Base-by-base conservation (phyloP, 2,113 vertebrate species). In the Trematomus loennbergii region DNA sequence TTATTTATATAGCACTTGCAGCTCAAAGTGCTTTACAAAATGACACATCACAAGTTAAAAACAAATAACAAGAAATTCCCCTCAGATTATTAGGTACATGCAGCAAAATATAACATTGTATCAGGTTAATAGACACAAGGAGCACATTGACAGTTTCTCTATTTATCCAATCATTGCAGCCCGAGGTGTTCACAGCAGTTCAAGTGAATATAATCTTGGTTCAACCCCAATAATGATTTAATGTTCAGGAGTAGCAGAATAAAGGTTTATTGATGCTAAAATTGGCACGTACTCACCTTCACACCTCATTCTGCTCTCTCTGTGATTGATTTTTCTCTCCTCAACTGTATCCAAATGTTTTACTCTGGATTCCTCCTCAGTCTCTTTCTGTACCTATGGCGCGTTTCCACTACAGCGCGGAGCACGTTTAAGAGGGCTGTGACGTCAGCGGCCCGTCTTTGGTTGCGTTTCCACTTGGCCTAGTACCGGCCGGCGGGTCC, bases 241-340 rank as follows among this genome's bases (percentile, higher is more conserved):
- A 3, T 61, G 53, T 61, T 12, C 0, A 6, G 12, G 18, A 59
- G 57, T 1, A 43, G 4, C 59, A 13, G 17, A 54, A 12, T 9
- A 59, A 60, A 15, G 53, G 79, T 73, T 16, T 43, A 82, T 77
- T 36, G 75, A 70, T 73, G 77, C 71, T 53, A 9, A 62, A 73
- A 81, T 59, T 33, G 57, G 36, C 43, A 61, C 29, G 2, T 20
- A 0, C 3, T 7, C 57, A 9, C 63, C 22, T 73, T 55, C 9
- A 49, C 36, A 68, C 9, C 9, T 22, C 4, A 15, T 67, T 58
- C 45, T 22, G 16, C 48, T 70, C 40, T 55, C 54, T 55, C 46
- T 16, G 2, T 4, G 67, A 78, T 58, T 46, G 77, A 83, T 78
- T 40, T 81, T 79, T 33, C 62, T 45, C 36, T 60, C 12, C 29